Evolutionary conservation across 2,113 vertebrate species (phyloP), one percentile per base, ranked within the genome.

Genomic region (Hiodon alosoides): DNA sequence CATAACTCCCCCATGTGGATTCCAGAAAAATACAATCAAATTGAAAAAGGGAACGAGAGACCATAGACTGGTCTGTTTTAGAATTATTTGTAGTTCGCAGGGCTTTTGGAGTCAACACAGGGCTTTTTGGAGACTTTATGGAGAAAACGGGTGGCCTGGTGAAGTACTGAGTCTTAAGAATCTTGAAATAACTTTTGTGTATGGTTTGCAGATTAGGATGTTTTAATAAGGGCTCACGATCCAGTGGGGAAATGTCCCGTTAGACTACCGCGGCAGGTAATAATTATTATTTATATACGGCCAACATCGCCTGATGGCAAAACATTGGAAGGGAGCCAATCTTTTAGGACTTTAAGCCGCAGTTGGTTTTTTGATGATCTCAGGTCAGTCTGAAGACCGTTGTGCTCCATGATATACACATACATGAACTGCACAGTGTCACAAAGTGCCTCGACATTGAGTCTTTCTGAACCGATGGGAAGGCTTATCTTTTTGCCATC

Each of bases 191-290:
- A 50, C 66, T 8, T 54, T 69, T 71, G 17, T 83, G 86, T 83
- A 81, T 83, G 83, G 82, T 88, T 82, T 85, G 86, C 90, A 86
- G 83, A 76, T 84, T 78, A 79, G 83, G 85, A 78, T 90, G 80
- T 87, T 87, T 86, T 86, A 79, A 83, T 86, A 94, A 93, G 93
- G 93, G 91, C 91, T 93, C 88, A 88, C 87, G 88, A 83, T 82
- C 83, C 89, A 85, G 74, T 84, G 86, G 85, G 67, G 75, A 77
- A 72, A 74, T 60, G 74, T 78, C 73, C 76, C 78, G 73, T 70
- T 76, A 70, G 79, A 55, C 77, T 71, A 81, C 50, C 51, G 79
- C 78, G 71, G 80, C 62, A 13, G 81, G 71, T 85, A 84, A 88
- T 86, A 84, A 87, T 81, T 74, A 72, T 72, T 78, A 81, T 78